These are phyloP conservation scores for Cyanoramphus novaezelandiae DNA, from an alignment of 2,113 vertebrate genomes.

Conservation along the genomic window DNA sequence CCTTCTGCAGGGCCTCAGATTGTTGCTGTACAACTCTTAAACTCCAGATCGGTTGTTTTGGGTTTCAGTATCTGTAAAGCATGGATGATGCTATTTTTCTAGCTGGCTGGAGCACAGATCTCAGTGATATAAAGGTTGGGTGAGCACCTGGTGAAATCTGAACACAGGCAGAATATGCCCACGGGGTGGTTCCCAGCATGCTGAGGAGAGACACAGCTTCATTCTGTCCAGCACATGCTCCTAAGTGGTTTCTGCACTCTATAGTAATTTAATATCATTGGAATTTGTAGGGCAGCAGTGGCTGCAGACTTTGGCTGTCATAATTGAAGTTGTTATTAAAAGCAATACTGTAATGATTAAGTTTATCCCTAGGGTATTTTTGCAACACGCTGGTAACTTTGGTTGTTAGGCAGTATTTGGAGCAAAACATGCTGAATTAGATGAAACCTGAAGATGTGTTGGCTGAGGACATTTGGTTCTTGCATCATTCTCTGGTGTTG, in stretches of 20 bases:
- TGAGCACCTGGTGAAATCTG: not conserved
- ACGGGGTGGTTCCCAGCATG: not conserved
- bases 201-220: not conserved
- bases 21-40: not conserved
- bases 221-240: not conserved
- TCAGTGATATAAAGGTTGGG: not conserved
- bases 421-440: not conserved
- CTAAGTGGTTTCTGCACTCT: not conserved
- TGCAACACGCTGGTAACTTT: not conserved
- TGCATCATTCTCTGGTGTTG: not conserved
- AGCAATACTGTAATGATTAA: not conserved
- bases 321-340: slow-evolving; percentile 43
- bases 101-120: not conserved
- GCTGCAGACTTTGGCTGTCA: not conserved
- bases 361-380: not conserved
- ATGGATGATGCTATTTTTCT: not conserved
- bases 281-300: slow-evolving; percentile 35
- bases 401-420: not conserved
- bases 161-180: not conserved
- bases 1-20: not conserved
- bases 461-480: not conserved
- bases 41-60: not conserved
- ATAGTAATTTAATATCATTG: not conserved
- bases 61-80: not conserved
- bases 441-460: not conserved